phyloP scores from a whole-genome alignment of 2,113 vertebrate species.

The Myiozetetes cayanensis region DNA sequence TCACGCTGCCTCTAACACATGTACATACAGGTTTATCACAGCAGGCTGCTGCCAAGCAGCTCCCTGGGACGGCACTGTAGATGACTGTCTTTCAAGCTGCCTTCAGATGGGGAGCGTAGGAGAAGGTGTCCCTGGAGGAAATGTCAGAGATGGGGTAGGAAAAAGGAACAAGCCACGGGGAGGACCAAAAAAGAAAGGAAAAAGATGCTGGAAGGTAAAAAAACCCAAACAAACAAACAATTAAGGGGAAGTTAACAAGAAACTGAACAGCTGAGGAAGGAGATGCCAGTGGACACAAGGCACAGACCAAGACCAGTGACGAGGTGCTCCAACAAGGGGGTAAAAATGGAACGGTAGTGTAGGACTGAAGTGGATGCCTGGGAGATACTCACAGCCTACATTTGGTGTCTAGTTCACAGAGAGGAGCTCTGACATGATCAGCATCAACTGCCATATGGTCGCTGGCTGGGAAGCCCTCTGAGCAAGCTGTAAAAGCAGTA shows the following conservation, averaged over 20 bases:
- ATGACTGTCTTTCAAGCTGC: background rate
- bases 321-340: background rate
- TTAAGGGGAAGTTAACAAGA: background rate
- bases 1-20: background rate
- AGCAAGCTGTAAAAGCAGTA: background rate
- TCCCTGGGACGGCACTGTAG: fast-evolving
- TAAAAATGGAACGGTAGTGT: background rate
- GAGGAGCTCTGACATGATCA: background rate
- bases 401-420: background rate
- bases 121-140: background rate
- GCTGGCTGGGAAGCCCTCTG: background rate
- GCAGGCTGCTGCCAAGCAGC: background rate
- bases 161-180: background rate
- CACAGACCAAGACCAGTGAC: background rate
- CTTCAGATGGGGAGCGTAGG: background rate
- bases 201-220: background rate
- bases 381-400: background rate
- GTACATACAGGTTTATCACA: background rate
- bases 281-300: background rate
- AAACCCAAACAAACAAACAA: too few relatives aligned
- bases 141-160: background rate
- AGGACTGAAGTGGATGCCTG: background rate
- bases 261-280: background rate
- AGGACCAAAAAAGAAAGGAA: background rate
- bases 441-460: fast-evolving